A percentile compares a stretch with the other conserved stretches of the same genome.
These are phyloP conservation scores for Drosophila murphyi DNA, from an alignment of 1,140 invertebrate species.

Conservation along the genomic window DNA sequence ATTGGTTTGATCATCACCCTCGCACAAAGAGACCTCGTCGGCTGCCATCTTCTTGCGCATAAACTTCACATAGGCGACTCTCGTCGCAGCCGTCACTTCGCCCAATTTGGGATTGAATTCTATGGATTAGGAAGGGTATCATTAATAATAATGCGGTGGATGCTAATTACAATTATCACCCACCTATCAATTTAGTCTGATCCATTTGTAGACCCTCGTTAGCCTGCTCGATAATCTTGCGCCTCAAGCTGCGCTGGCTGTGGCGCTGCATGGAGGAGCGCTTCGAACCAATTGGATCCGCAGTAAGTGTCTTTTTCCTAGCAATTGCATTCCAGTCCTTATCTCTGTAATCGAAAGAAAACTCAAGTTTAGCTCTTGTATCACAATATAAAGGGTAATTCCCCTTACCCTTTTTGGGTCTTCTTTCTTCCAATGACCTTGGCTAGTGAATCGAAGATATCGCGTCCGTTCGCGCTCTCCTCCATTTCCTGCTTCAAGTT, in stretches of 20 bases:
- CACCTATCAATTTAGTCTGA: conserved; percentile 85
- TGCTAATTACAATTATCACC: not conserved
- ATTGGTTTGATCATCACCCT: conserved; percentile 33
- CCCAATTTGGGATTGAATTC: conserved; percentile 93
- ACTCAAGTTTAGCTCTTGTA: too few relatives aligned
- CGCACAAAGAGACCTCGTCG: conserved; percentile 68
- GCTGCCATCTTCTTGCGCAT: conserved; percentile 88
- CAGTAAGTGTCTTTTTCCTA: conserved; percentile 87
- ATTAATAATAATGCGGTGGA: conserved; percentile 8
- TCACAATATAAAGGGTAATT: not conserved
- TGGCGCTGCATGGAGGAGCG: conserved; percentile 87
- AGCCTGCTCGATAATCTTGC: conserved; percentile 87
- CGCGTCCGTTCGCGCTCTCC: conserved; percentile 88
- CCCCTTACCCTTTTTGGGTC: conserved; percentile 85
- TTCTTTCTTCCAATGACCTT: conserved; percentile 90
- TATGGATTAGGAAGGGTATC: conserved; percentile 53
- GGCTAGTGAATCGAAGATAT: conserved; percentile 92
- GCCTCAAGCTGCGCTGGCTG: conserved; percentile 89
- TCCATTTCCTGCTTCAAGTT: conserved; percentile 91
- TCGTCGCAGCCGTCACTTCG: conserved; percentile 89
- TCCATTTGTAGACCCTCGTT: conserved; percentile 84
- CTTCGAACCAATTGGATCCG: conserved; percentile 92
- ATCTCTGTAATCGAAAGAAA: conserved; percentile 71
- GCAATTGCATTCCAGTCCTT: conserved; percentile 95
- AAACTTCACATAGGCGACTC: conserved; percentile 94